Percentiles rank a stretch among this genome's conserved stretches.
phyloP scores from a whole-genome alignment of 2,113 vertebrate genomes.

The Hirundichthys speculiger region DNA sequence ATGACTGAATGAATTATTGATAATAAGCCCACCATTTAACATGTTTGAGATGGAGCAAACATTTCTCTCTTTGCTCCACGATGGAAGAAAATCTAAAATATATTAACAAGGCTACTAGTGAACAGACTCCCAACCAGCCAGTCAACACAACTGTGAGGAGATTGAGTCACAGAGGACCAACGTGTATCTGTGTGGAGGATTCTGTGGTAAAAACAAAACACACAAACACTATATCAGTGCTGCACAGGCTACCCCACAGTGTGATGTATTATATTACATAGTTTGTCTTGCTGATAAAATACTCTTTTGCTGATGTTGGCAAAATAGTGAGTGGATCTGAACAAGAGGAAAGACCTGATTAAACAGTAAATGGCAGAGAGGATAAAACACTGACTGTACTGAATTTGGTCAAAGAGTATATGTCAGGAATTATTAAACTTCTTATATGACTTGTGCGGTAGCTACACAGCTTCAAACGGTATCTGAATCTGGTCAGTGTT shows the following conservation, averaged over 20 bases:
- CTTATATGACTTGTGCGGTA: slow-evolving; percentile 1
- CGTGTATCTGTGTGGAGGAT: slow-evolving; percentile 40
- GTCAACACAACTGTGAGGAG: slow-evolving; percentile 23
- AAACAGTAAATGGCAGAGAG: slow-evolving; percentile 6
- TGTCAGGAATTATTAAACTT: slow-evolving; percentile 14
- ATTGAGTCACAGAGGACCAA: slow-evolving; percentile 26
- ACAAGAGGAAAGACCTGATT: slow-evolving; percentile 23
- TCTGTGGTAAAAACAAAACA: slow-evolving; percentile 53
- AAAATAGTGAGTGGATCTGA: slow-evolving; percentile 24
- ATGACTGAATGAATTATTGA: slow-evolving; percentile 13
- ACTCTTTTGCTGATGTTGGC: slow-evolving; percentile 33
- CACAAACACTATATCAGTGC: slow-evolving; percentile 43
- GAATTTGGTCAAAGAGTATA: not conserved
- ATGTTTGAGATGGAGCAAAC: not conserved
- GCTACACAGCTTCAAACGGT: slow-evolving; percentile 28
- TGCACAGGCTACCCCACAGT: slow-evolving; percentile 48
- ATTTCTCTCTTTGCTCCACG: not conserved
- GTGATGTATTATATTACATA: slow-evolving; percentile 10
- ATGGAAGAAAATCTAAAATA: not conserved
- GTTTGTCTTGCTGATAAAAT: slow-evolving; percentile 37
- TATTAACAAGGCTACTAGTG: slow-evolving; percentile 15
- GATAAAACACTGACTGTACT: slow-evolving; percentile 47
- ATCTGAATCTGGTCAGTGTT: slow-evolving; percentile 1
- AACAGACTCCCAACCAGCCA: slow-evolving; percentile 16
- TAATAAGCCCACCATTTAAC: no score